Evolutionary conservation across 1,140 invertebrate genomes (phyloP).

Genomic region (Hylyphantes graminicola): DNA sequence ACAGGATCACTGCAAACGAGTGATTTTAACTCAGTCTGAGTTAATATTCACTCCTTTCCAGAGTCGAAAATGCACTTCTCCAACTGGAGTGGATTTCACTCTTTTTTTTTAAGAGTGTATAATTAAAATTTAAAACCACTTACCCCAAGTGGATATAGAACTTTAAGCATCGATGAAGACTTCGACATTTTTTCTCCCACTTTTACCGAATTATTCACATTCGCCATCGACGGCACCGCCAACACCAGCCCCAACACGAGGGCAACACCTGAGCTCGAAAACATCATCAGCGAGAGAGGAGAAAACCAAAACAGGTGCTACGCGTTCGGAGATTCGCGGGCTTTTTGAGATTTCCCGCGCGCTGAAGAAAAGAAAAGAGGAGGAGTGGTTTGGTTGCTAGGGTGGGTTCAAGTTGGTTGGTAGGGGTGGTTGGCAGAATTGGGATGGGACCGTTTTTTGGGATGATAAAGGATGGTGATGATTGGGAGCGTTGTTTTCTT

Average conservation of each 20-base stretch:
- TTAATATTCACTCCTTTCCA: too few species aligned
- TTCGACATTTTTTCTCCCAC: slow-evolving; percentile 37
- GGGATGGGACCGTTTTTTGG: slow-evolving; percentile 40
- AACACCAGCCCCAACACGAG: slow-evolving; percentile 1
- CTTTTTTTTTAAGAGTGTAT: too few species aligned
- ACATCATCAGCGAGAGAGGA: neutral
- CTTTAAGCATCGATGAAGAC: slow-evolving; percentile 34
- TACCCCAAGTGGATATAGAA: slow-evolving; percentile 39
- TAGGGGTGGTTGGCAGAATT: slow-evolving; percentile 11
- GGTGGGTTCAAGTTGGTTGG: neutral
- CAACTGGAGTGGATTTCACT: too few species aligned
- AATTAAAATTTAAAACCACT: slow-evolving; percentile 28
- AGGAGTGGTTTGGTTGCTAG: slow-evolving; percentile 1
- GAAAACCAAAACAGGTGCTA: slow-evolving; percentile 34
- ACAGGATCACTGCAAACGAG: too few species aligned
- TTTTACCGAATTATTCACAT: slow-evolving; percentile 25
- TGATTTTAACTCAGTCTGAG: too few species aligned
- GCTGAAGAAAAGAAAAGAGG: slow-evolving; percentile 5
- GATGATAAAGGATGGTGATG: neutral
- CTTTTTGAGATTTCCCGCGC: slow-evolving; percentile 60
- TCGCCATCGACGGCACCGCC: slow-evolving; percentile 1
- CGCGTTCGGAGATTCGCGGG: slow-evolving; percentile 43
- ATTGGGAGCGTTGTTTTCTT: too few species aligned
- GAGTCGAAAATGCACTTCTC: too few species aligned
- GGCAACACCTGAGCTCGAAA: neutral